Evolutionary conservation across 2,888 invertebrate species (phyloP).

Genomic region (Synergus itoensis): DNA sequence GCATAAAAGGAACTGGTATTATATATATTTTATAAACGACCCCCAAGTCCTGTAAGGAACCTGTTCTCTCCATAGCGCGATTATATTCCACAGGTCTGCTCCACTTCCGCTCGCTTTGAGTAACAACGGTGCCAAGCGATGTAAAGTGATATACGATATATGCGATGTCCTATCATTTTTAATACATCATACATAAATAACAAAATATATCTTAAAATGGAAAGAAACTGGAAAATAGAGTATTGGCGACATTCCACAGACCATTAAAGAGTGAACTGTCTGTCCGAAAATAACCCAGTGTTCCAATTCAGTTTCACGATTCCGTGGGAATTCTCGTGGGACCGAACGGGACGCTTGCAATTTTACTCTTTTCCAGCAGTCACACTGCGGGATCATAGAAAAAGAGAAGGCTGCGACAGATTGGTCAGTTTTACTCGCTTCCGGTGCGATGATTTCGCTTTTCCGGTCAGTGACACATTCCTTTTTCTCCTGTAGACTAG

Average conservation of each 20-base stretch:
- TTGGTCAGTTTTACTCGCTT: constrained; percentile 32
- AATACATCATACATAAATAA: neutral
- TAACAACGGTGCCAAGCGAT: neutral
- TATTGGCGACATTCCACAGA: neutral
- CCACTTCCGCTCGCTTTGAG: constrained; percentile 20
- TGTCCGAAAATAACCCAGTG: constrained; percentile 26
- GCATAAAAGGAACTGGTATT: constrained; percentile 15
- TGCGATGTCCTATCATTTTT: neutral
- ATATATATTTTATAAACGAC: neutral
- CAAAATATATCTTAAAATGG: no score
- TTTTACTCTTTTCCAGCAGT: constrained; percentile 27
- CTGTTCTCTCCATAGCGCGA: constrained; percentile 8
- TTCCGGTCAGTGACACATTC: constrained; percentile 28
- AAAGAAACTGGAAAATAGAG: neutral
- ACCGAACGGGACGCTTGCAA: constrained; percentile 15
- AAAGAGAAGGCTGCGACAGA: constrained; percentile 30
- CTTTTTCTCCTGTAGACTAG: neutral
- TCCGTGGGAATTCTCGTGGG: constrained; percentile 28
- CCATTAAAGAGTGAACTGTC: constrained; percentile 28
- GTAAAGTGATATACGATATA: neutral
- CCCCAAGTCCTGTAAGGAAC: constrained; percentile 5
- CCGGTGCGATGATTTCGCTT: constrained; percentile 24
- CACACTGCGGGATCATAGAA: constrained; percentile 32
- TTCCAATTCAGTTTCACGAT: constrained; percentile 36
- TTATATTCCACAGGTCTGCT: constrained; percentile 29